Evolutionary conservation across 2,797 vertebrate genomes (phyloP).

Genomic region (Squalus acanthias): DNA sequence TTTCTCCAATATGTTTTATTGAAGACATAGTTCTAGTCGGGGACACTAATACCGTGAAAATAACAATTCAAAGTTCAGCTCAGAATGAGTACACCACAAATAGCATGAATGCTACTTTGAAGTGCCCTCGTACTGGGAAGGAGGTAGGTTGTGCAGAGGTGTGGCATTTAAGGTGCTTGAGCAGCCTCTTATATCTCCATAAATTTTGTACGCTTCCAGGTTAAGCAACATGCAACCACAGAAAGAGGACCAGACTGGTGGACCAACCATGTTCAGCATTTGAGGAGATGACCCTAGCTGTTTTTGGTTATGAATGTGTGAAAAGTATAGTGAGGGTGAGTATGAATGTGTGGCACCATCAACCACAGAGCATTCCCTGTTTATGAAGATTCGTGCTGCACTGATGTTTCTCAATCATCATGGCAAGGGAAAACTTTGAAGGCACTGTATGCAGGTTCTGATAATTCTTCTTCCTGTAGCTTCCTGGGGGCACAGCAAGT

Average conservation of each 20-base stretch:
- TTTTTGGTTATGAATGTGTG: too few relatives aligned
- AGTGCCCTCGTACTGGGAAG: background rate
- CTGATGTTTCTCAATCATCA: background rate
- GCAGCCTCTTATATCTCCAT: background rate
- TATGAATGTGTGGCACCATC: background rate
- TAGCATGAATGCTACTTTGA: background rate
- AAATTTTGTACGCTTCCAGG: background rate
- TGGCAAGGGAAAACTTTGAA: background rate
- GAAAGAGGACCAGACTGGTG: background rate
- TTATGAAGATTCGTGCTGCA: background rate
- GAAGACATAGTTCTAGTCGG: background rate
- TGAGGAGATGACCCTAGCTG: background rate
- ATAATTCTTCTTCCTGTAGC: background rate
- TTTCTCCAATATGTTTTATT: background rate
- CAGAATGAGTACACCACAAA: too few relatives aligned
- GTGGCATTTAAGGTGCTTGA: background rate
- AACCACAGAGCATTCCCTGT: background rate
- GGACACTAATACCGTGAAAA: too few relatives aligned
- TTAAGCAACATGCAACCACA: background rate
- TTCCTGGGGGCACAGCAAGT: background rate
- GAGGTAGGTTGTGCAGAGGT: background rate
- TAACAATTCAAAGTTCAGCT: background rate
- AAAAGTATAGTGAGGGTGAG: background rate
- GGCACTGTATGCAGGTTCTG: background rate
- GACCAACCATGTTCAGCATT: background rate